phyloP scores from a whole-genome alignment of 2,113 vertebrate species.

The Cygnus atratus region DNA sequence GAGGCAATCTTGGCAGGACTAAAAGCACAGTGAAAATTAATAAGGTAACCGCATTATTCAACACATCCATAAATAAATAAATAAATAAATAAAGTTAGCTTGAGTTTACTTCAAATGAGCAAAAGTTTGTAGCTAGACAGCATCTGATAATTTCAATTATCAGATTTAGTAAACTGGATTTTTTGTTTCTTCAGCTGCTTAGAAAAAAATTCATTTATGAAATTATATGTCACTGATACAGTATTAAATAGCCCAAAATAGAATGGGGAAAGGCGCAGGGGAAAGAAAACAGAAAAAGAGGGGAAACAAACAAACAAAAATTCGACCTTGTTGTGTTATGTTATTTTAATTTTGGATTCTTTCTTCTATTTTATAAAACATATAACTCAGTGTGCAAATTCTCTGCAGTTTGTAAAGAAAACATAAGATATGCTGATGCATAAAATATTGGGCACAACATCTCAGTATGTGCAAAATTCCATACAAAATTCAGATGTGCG shows the following conservation, averaged over 20 bases:
- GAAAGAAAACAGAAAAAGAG: background rate
- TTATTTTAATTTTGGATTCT: slow-evolving; percentile 29
- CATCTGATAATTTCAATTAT: too few relatives aligned
- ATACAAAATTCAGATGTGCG: slow-evolving; percentile 53
- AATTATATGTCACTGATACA: background rate
- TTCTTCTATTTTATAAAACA: slow-evolving; percentile 33
- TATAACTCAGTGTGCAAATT: slow-evolving; percentile 27
- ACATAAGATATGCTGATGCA: slow-evolving; percentile 66
- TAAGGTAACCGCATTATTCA: background rate
- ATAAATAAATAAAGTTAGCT: background rate
- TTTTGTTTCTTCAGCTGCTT: background rate
- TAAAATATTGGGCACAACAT: slow-evolving; percentile 60
- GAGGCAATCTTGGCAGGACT: slow-evolving; percentile 24
- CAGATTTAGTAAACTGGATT: background rate
- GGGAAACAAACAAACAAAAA: background rate
- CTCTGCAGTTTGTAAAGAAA: slow-evolving; percentile 69
- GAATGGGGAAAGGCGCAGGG: background rate
- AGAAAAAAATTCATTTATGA: background rate
- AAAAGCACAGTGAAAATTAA: slow-evolving; percentile 47
- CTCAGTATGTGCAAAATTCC: slow-evolving; percentile 59
- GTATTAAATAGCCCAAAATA: background rate
- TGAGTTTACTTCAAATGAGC: background rate
- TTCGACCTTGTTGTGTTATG: background rate
- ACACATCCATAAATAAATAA: background rate
- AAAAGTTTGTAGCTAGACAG: background rate